Evolutionary conservation across 2,113 vertebrate genomes (phyloP), one percentile per base, ranked within the genome.

Genomic region (Oceanites oceanicus): DNA sequence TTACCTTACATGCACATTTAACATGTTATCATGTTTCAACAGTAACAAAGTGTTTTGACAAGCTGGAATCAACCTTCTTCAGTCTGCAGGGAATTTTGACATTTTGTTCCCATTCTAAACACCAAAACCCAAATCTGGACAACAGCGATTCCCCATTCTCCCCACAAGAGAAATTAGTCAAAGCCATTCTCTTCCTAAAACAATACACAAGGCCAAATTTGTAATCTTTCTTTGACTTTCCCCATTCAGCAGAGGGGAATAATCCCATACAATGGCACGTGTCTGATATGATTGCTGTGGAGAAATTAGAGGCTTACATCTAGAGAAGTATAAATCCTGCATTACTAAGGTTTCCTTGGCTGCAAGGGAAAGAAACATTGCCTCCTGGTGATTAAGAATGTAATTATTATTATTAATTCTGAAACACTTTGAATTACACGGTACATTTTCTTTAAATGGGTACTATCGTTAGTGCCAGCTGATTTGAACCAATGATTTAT

Each of bases 321-420:
- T 32, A 62, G 47, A 90, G 45, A 63, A 86, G 30, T 52, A 55
- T 40, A 93, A 94, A 68, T 62, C 38, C 73, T 62, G 36, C 53
- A 89, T 73, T 62, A 29, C 38, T 53, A 44, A 59, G 30, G 49
- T 36, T 87, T 87, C 49, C 23, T 82, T 29, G 1, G 30, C 74
- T 58, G 6, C 47, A 86, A 95, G 78, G 70, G 84, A 91, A 96
- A 92, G 77, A 95, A 96, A 95, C 92, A 94, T 95, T 97, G 91
- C 92, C 94, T 97, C 86, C 96, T 96, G 89, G 89, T 94, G 92
- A 97, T 95, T 96, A 90, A 76, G 74, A 90, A 53, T 82, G 59
- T 91, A 85, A 95, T 92, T 85, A 96, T 95, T 92, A 87, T 81
- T 95, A 90, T 70, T 59, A 95, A 84, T 91, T 91, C 77, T 67